Evolutionary conservation across 2,888 invertebrate genomes (phyloP), one percentile per base, ranked within the genome.

Genomic region (Ligdia adustata): DNA sequence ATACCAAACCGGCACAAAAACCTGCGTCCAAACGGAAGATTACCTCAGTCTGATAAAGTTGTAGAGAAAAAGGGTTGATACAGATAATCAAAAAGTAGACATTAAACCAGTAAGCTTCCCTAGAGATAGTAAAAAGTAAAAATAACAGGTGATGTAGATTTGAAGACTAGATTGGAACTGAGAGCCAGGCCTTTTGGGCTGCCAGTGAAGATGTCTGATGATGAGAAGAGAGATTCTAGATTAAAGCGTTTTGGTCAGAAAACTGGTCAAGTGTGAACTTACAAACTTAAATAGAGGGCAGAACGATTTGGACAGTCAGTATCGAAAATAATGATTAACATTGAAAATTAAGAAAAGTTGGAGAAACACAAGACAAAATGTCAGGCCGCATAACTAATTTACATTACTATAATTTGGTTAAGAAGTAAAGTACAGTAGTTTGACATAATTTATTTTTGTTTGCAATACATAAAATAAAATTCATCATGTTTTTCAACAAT

Each of bases 231-330:
- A 70, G 91, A 92, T 70, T 94, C 92, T 0, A 90, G 95, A 55
- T 93, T 93, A 51, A 93, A 93, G 57, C 87, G 95, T 62, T 95
- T 95, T 84, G 92, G 92, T 28, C 78, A 87, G 52, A 70, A 53
- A 38, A 47, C 64, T 2, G 52, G 63, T 63, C 79, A 29, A 69
- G 82, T 47, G 91, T 91, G 49, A 91, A 91, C 57, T 80, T 92
- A 96, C 32, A 92, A 94, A 46, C 83, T 97, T 12, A 96, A 96
- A 70, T 94, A 96, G 68, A 91, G 97, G 57, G 96, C 97, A 9
- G 95, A 97, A 75, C 91, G 97, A 50, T 97, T 97, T 87, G 97
- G 97, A 2, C 92, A 93, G 35, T 94, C 95, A 0, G 94, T 95
- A 6, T 95, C 97, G 0, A 93, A 93, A 52, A 91, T 93, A 20